These are phyloP conservation scores for Pseudonaja textilis DNA, from an alignment of 2,113 vertebrate species.

Conservation along the genomic window DNA sequence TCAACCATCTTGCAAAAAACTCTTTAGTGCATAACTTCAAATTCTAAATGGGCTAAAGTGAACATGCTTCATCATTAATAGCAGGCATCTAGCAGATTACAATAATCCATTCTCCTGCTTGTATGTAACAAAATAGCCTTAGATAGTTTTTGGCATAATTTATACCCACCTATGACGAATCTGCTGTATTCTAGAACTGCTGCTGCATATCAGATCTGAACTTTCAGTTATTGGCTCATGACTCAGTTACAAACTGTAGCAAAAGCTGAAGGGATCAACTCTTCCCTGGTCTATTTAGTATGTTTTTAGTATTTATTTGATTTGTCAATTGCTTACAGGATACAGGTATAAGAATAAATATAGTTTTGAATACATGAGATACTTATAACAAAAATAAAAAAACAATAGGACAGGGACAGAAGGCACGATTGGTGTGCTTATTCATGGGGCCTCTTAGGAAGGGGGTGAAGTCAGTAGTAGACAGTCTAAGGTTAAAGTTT, in stretches of 20 bases:
- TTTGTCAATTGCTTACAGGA: too few species aligned
- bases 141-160: background rate
- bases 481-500: too few species aligned
- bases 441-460: too few species aligned
- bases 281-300: background rate
- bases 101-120: background rate
- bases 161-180: background rate
- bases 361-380: too few species aligned
- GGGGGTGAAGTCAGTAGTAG: too few species aligned
- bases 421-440: too few species aligned
- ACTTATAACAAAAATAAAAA: too few species aligned
- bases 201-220: background rate
- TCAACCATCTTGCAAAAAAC: background rate
- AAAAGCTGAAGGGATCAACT: background rate
- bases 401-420: too few species aligned
- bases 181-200: background rate
- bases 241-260: background rate
- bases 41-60: background rate
- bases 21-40: background rate
- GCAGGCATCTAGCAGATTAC: background rate
- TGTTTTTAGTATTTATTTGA: too few species aligned
- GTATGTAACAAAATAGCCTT: too few species aligned
- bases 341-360: too few species aligned
- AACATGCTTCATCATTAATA: background rate
- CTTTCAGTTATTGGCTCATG: background rate